A percentile compares a stretch with the other conserved stretches of the same genome.
phyloP scores from a whole-genome alignment of 2,113 vertebrate species.

The Cyphomyrus discorhynchus region DNA sequence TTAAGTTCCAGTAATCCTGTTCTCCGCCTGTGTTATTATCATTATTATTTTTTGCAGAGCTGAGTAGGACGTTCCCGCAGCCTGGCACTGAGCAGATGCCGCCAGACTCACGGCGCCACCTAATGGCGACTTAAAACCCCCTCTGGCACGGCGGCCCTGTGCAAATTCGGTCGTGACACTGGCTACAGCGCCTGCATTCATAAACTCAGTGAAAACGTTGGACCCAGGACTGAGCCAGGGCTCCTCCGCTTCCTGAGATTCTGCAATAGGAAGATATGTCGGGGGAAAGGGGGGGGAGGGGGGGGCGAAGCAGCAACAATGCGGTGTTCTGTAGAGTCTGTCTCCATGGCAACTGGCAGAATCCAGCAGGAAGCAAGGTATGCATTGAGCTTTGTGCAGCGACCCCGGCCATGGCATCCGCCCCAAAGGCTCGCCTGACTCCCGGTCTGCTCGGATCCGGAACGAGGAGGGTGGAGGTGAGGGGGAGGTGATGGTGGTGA shows the following conservation, averaged over 20 bases:
- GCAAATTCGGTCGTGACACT: background rate
- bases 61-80: background rate
- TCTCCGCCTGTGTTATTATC: background rate
- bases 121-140: background rate
- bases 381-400: constrained; percentile 5
- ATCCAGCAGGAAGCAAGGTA: constrained; percentile 15
- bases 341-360: constrained; percentile 9
- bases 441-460: background rate
- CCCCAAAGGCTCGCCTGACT: background rate
- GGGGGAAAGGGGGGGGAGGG: background rate
- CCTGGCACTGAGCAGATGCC: background rate
- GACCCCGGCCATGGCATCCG: background rate
- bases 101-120: background rate
- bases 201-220: background rate
- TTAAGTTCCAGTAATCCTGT: background rate
- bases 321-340: background rate
- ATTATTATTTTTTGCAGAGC: background rate
- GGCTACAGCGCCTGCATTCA: too few species aligned
- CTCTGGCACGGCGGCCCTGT: background rate
- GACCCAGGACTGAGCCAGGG: background rate
- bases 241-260: background rate
- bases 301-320: background rate
- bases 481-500: background rate
- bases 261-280: background rate
- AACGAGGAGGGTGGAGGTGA: background rate